Conservation (phyloP, 2,113 vertebrate species). For the Antigone vipio region DNA sequence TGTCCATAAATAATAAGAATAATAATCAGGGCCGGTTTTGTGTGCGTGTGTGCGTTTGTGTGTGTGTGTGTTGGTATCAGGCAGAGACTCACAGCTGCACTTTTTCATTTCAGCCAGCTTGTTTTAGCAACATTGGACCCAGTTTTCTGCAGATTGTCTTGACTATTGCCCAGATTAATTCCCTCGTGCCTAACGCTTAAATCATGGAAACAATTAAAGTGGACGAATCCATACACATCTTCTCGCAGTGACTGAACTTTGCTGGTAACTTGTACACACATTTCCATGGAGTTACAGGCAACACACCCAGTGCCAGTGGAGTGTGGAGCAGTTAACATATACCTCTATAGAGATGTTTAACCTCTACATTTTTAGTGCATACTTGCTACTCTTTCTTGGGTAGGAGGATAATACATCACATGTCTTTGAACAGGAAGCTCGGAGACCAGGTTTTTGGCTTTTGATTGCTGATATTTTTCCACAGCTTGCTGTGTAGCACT, state of each 20-base stretch:
- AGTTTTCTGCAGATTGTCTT: constrained; percentile 38
- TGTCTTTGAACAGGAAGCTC: not conserved
- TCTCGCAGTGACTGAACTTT: not conserved
- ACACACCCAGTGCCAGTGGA: not conserved
- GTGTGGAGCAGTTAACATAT: not conserved
- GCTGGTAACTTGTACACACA: not conserved
- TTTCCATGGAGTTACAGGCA: not conserved
- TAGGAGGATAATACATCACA: not conserved
- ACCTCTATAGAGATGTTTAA: not conserved
- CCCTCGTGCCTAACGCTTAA: constrained; percentile 5
- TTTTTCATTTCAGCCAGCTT: constrained; percentile 33
- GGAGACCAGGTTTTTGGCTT: not conserved
- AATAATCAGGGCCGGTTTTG: not conserved
- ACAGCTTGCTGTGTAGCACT: not conserved
- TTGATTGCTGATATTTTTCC: not conserved
- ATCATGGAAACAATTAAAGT: not conserved
- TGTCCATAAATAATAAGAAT: constrained; percentile 68
- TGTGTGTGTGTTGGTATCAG: not conserved
- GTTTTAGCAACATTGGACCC: constrained; percentile 24
- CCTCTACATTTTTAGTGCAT: not conserved
- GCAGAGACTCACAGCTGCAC: constrained; percentile 7
- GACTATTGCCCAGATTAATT: constrained; percentile 44
- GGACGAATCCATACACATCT: not conserved
- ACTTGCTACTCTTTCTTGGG: not conserved
- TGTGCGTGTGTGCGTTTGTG: not conserved